phyloP scores from a whole-genome alignment of 2,888 invertebrate species.

The Spialia ferax region DNA sequence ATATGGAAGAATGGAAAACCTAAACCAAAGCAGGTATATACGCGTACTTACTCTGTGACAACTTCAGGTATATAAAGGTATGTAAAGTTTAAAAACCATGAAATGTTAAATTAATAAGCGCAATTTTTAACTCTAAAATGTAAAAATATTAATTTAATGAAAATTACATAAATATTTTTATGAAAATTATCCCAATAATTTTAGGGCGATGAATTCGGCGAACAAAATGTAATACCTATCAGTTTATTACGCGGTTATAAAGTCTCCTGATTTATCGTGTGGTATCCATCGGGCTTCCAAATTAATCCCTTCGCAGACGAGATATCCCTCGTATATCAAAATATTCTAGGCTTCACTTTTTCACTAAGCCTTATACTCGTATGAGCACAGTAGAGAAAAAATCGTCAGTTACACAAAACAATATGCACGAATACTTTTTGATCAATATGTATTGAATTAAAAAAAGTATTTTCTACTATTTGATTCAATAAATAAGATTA shows the following conservation, averaged over 20 bases:
- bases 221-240: conserved; percentile 25
- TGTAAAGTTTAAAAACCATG: no score
- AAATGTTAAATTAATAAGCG: not conserved
- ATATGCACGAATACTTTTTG: not conserved
- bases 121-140: no score
- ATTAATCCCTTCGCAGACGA: conserved; percentile 53
- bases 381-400: conserved; percentile 36
- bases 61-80: no score
- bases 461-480: no score
- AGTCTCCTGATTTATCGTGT: conserved; percentile 51
- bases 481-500: no score
- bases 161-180: not conserved
- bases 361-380: conserved; percentile 21
- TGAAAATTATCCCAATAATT: not conserved
- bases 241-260: conserved; percentile 42
- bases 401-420: conserved; percentile 13
- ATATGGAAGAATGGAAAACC: no score
- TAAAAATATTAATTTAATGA: no score
- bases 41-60: no score
- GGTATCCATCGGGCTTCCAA: conserved; percentile 51
- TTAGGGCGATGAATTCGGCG: not conserved
- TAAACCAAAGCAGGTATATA: no score
- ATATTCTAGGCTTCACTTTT: conserved; percentile 40
- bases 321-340: conserved; percentile 52
- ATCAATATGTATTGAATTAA: no score